Percentiles rank a stretch among this genome's conserved stretches.
These are phyloP conservation scores for Agrochola circellaris DNA, from an alignment of 2,888 invertebrate genomes.

Conservation along the genomic window DNA sequence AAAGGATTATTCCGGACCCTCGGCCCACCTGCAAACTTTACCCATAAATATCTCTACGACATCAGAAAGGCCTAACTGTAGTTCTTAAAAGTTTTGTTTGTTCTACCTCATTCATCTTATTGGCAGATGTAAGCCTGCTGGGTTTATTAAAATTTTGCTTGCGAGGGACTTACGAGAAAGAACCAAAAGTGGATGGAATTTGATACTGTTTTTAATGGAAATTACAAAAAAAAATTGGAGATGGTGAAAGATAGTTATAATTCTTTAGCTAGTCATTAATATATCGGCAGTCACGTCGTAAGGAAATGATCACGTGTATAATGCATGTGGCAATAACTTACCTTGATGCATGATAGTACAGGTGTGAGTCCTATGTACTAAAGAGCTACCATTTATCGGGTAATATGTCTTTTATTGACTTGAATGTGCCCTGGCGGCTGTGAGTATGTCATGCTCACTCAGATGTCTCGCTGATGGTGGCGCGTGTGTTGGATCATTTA, in stretches of 20 bases:
- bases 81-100: slow-evolving; percentile 36
- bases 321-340: neutral
- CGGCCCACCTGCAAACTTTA: slow-evolving; percentile 55
- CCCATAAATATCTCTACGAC: slow-evolving; percentile 57
- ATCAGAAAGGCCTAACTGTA: slow-evolving; percentile 33
- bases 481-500: too few relatives aligned
- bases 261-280: neutral
- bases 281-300: neutral
- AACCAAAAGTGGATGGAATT: neutral
- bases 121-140: slow-evolving; percentile 25
- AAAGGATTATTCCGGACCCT: slow-evolving; percentile 46
- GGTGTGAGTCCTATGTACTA: too few relatives aligned
- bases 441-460: too few relatives aligned
- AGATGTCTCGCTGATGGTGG: too few relatives aligned
- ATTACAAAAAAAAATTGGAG: neutral
- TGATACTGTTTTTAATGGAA: too few relatives aligned
- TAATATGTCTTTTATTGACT: too few relatives aligned
- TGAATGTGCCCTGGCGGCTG: too few relatives aligned
- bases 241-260: neutral
- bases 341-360: too few relatives aligned
- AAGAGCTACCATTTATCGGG: too few relatives aligned
- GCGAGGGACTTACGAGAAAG: neutral
- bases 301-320: neutral
- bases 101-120: slow-evolving; percentile 41
- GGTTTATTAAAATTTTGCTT: slow-evolving; percentile 5